Evolutionary conservation across 2,797 vertebrate species (phyloP), one percentile per base, ranked within the genome.

Genomic region (Arctocebus calabarensis): DNA sequence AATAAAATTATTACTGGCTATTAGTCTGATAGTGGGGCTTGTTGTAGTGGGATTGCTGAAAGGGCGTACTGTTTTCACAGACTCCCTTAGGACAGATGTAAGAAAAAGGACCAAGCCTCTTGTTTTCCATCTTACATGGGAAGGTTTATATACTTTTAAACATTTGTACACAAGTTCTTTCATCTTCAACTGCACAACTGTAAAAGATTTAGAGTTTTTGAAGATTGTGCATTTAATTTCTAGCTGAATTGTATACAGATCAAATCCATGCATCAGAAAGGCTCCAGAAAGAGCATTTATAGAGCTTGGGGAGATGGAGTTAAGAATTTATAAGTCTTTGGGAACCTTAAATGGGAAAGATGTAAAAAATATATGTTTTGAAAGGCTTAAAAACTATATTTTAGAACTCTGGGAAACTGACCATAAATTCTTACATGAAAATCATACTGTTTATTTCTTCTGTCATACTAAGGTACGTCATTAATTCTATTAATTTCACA

Each of bases 151-250:
- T 93, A 16, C 81, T 95, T 96, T 90, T 70, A 88, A 95, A 93
- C 91, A 52, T 70, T 62, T 86, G 73, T 88, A 45, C 92, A 77
- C 2, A 71, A 9, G 71, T 94, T 91, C 19, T 97, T 98, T 97
- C 89, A 90, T 91, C 70, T 95, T 92, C 81, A 61, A 0, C 1
- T 96, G 37, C 82, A 66, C 43, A 94, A 91, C 37, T 92, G 62
- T 87, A 93, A 93, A 92, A 96, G 48, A 74, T 89, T 96, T 86
- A 92, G 81, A 78, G 75, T 96, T 97, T 95, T 82, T 96, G 61
- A 96, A 82, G 94, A 78, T 20, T 52, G 91, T 97, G 12, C 45
- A 79, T 3, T 91, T 84, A 97, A 90, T n/a, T 97, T 92, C 71
- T 93, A 64, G 62, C 62, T 95, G 90, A 22, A 95, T 79, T 96